phyloP scores from a whole-genome alignment of 1,140 invertebrate species.

The Parapsyche elsis region DNA sequence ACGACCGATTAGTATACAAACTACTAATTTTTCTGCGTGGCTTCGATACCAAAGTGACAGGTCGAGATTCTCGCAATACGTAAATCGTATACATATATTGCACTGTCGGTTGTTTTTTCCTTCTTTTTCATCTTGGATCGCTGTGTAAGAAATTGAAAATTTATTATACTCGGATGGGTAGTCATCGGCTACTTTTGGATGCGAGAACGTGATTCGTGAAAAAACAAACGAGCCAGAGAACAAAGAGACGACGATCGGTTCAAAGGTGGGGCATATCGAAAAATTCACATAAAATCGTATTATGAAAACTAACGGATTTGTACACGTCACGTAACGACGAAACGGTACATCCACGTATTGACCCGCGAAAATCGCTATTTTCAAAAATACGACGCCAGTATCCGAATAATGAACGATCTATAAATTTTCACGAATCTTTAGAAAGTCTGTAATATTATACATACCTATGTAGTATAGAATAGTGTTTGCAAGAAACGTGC shows the following conservation, averaged over 20 bases:
- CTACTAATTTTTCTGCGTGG: too few species aligned
- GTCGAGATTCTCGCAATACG: too few species aligned
- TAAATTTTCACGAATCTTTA: too few species aligned
- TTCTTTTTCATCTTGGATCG: too few species aligned
- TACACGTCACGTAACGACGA: slow-evolving; percentile 15
- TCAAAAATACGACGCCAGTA: neutral
- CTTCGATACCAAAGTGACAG: too few species aligned
- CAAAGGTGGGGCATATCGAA: slow-evolving; percentile 33
- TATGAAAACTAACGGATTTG: slow-evolving; percentile 18
- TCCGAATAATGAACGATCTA: too few species aligned
- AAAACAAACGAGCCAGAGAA: slow-evolving; percentile 10
- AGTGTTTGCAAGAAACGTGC: too few species aligned
- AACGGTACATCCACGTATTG: slow-evolving; percentile 20
- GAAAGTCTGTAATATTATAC: too few species aligned
- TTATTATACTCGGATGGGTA: neutral
- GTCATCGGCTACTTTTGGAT: slow-evolving; percentile 31
- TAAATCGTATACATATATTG: too few species aligned
- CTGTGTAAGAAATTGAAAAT: slow-evolving; percentile 20
- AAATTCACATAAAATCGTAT: slow-evolving; percentile 32
- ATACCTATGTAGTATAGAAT: too few species aligned
- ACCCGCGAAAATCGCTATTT: neutral
- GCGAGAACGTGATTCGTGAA: slow-evolving; percentile 26
- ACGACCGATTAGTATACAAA: too few species aligned
- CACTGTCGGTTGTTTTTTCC: too few species aligned
- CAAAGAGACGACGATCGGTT: slow-evolving; percentile 30